Base-by-base conservation (phyloP, 2,797 vertebrate genomes). In the Enteromius trimaculatus region DNA sequence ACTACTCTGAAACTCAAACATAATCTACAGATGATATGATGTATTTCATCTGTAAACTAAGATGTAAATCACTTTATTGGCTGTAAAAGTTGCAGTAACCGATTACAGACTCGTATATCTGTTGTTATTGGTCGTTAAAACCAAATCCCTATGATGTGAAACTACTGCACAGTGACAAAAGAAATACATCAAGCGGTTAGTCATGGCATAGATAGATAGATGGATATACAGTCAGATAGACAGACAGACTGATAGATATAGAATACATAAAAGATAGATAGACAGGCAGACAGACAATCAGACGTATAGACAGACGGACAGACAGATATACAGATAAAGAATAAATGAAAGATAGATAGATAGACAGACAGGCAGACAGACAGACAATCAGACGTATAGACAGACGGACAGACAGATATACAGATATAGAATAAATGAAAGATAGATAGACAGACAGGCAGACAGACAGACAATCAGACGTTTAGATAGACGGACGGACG, bases 21-120 rank as follows among this genome's bases (percentile, higher is more conserved):
- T 58, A 16, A 47, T 13, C 23, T 14, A 23, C 68, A 71, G 51
- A 71, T 11, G 11, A 60, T 31, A 21, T n/a, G 51, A 44, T 44
- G 11, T 6, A 23, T 72, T 71, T 71, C 16, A 47, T 60, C 17
- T 62, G 51, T 55, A 39, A 80, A 69, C 51, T 19, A 11, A 53
- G 37, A 42, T 60, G 60, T 62, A 62, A 81, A 72, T 64, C 29
- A 62, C 10, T 69, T 58, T 58, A 80, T 60, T 31, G 53, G 53
- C 14, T 21, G 21, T 64, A 51, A 72, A 64, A 60, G 42, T 72
- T 6, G 14, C 8, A 49, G 69, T 17, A 37, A 31, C 11, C 1
- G 19, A 49, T n/a, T 60, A 62, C 55, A 71, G 69, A 34, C 39
- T 71, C 26, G 1, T 80, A 60, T 71, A 60, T 71, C 17, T 70